Evolutionary conservation across 2,888 invertebrate species (phyloP), one percentile per base, ranked within the genome.

Genomic region (Alloscopus bannaensis): DNA sequence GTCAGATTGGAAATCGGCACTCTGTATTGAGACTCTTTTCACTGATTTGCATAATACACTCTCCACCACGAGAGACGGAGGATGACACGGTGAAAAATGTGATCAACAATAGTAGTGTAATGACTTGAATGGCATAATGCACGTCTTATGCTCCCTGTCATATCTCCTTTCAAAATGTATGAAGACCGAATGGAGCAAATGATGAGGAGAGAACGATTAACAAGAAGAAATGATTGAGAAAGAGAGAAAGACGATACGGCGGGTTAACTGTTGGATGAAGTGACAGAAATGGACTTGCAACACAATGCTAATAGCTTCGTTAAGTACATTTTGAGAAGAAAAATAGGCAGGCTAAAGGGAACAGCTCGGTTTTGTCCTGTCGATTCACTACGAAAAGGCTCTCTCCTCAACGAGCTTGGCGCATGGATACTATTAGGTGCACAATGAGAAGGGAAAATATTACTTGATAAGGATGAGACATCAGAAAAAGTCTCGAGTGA

Each of bases 271-370:
- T 24, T 65, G 42, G 57, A 73, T 45, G 65, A 73, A 73, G 65
- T 73, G 73, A 65, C 73, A 73, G 29, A 73, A 65, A 65, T 73
- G 73, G 65, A 73, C 73, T 73, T 29, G 65, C 73, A 73, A 57
- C 40, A 73, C 73, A 73, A 73, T 73, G 29, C 73, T 73, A 73
- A 73, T 73, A 57, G 73, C 73, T 73, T 36, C 65, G 73, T 73
- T 73, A 73, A 55, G 26, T 72, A 62, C n/a, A n/a, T n/a, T n/a
- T 69, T 22, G 59, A 59, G 40, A 70, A 59, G 16, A 52, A 47
- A 60, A 57, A 47, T 29, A 22, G 36, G 28, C 26, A 45, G 16
- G n/a, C 3, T 22, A 2, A n/a, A 50, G n/a, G 26, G 42, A 47
- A 18, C 26, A 11, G 22, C 16, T 20, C 11, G 13, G 50, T 11